Conservation (phyloP, 2,113 vertebrate genomes). For the Eonycteris spelaea region DNA sequence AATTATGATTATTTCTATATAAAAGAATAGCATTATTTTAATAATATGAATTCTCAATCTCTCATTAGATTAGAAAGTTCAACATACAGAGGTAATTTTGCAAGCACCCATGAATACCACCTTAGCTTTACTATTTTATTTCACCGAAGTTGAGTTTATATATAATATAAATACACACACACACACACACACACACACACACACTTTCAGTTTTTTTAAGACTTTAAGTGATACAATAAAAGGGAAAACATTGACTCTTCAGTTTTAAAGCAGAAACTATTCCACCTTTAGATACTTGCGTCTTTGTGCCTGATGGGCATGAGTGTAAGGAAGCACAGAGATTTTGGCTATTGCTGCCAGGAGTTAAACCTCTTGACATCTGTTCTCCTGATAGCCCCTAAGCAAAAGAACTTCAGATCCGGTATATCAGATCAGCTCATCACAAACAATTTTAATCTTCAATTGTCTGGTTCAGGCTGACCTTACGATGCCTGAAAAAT, state of each 20-base stretch:
- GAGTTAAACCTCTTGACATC: conserved; percentile 10
- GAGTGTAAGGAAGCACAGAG: not conserved
- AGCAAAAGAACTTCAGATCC: not conserved
- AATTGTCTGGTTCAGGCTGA: not conserved
- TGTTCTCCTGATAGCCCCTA: not conserved
- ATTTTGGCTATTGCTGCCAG: not conserved
- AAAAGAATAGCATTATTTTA: not conserved
- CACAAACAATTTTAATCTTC: conserved; percentile 29
- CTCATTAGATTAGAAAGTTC: not conserved
- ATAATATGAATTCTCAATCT: not conserved
- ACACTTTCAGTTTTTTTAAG: not conserved
- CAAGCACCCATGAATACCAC: not conserved
- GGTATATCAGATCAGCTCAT: not conserved
- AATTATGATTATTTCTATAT: not conserved
- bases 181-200: too few relatives aligned
- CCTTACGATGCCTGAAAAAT: not conserved
- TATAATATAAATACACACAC: not conserved
- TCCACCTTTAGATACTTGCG: not conserved
- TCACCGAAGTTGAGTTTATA: not conserved
- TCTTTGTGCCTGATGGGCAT: not conserved
- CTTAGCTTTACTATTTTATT: conserved; percentile 41
- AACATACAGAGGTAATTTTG: not conserved
- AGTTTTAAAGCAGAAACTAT: conserved; percentile 1
- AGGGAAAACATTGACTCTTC: not conserved
- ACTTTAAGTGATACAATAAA: not conserved